Evolutionary conservation across 2,113 vertebrate genomes (phyloP).

Genomic region (Ictalurus furcatus): DNA sequence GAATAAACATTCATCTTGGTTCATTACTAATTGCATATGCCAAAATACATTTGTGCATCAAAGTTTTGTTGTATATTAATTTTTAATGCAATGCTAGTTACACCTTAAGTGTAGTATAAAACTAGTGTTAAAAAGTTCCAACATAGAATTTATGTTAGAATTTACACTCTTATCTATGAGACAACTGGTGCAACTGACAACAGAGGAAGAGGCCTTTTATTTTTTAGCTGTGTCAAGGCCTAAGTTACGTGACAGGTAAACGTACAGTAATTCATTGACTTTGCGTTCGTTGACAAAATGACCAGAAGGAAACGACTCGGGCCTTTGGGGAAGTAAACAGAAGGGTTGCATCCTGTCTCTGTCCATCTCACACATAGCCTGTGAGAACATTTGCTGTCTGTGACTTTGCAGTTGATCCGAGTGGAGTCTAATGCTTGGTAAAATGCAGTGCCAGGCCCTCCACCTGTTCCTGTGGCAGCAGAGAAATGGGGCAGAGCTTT

Average conservation of each 20-base stretch:
- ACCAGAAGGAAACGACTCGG: conserved; percentile 49
- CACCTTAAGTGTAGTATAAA: neutral
- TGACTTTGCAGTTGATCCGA: conserved; percentile 38
- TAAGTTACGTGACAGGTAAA: conserved; percentile 15
- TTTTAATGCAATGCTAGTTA: neutral
- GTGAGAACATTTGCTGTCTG: conserved; percentile 38
- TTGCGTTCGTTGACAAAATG: conserved; percentile 44
- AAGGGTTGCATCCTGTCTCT: conserved; percentile 50
- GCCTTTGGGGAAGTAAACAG: conserved; percentile 53
- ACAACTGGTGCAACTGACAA: neutral
- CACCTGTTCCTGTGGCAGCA: conserved; percentile 50
- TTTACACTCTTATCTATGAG: neutral
- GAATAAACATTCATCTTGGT: neutral
- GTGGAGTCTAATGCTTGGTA: conserved; percentile 34
- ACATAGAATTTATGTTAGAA: neutral
- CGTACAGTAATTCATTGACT: conserved; percentile 41
- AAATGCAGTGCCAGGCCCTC: conserved; percentile 28
- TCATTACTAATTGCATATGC: neutral
- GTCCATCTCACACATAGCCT: conserved; percentile 21
- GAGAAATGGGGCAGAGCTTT: conserved; percentile 35
- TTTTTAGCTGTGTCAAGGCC: neutral
- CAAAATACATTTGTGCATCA: too few species aligned
- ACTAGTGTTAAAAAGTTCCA: neutral
- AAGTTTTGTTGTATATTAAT: neutral
- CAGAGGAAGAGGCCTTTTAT: neutral